Conservation (phyloP, 92 coral and sea anemone species). For the Phenganax stokvisi region DNA sequence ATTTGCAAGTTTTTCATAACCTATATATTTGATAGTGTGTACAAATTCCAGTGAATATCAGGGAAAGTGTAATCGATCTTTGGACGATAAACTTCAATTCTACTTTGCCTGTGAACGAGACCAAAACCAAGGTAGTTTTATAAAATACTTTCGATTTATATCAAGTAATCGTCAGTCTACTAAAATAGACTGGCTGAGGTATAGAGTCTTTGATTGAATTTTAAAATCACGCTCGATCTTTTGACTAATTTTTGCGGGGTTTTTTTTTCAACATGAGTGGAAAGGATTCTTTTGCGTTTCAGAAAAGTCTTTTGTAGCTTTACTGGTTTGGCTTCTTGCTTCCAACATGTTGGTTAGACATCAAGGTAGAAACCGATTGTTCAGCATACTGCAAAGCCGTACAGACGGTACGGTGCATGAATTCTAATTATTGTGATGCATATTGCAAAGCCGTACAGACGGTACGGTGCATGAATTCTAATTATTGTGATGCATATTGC, state of each 20-base stretch:
- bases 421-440: neutral
- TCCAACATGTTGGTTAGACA: neutral
- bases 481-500: neutral
- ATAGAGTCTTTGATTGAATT: neutral
- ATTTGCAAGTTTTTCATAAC: no score
- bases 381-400: neutral
- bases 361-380: conserved; percentile 6
- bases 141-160: neutral
- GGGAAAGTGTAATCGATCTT: neutral
- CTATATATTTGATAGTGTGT: neutral
- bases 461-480: neutral
- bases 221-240: neutral
- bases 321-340: conserved; percentile 28
- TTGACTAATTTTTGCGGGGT: neutral
- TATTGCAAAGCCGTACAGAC: neutral
- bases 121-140: neutral
- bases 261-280: neutral
- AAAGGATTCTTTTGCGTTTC: neutral
- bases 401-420: neutral
- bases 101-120: neutral
- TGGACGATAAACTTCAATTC: neutral
- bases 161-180: neutral
- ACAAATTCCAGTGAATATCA: neutral
- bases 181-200: neutral
- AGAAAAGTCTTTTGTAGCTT: neutral